A percentile compares a stretch with the other conserved stretches of the same genome.
phyloP scores from a whole-genome alignment of 1,140 invertebrate genomes.

The Hylaeus volcanicus region DNA sequence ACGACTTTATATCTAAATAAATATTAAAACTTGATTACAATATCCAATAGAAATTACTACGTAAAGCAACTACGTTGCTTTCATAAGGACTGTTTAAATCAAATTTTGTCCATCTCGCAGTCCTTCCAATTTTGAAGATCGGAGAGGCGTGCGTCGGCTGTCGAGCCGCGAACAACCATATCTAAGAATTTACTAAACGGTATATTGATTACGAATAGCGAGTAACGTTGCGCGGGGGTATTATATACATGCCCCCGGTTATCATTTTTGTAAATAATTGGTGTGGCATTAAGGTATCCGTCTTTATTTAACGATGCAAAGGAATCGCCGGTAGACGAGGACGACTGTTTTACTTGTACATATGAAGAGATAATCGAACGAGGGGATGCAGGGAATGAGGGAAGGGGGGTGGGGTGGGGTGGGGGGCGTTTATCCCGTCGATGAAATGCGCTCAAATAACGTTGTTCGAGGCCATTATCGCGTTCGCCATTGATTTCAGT shows the following conservation, averaged over 20 bases:
- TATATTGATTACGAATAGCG: constrained; percentile 49
- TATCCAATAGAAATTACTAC: no score
- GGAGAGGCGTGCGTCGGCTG: constrained; percentile 59
- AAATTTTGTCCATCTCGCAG: no score
- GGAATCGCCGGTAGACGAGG: constrained; percentile 33
- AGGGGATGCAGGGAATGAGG: background rate
- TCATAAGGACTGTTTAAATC: no score
- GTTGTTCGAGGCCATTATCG: constrained; percentile 28
- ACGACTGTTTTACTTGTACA: constrained; percentile 65
- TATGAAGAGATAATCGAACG: constrained; percentile 31
- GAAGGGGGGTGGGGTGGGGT: no score
- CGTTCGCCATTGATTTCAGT: constrained; percentile 32
- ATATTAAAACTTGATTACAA: no score
- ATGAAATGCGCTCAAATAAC: constrained; percentile 49
- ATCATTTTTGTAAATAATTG: constrained; percentile 67
- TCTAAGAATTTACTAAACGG: constrained; percentile 67
- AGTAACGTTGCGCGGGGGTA: constrained; percentile 57
- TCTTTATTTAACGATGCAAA: constrained; percentile 61
- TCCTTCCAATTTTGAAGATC: background rate
- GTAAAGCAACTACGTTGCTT: no score
- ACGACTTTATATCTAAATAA: no score
- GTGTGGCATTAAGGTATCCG: constrained; percentile 60
- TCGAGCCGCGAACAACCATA: constrained; percentile 66
- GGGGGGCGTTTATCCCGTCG: constrained; percentile 8
- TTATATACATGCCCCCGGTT: constrained; percentile 49